phyloP scores from a whole-genome alignment of 2,113 vertebrate genomes.

The Xiphophorus couchianus region DNA sequence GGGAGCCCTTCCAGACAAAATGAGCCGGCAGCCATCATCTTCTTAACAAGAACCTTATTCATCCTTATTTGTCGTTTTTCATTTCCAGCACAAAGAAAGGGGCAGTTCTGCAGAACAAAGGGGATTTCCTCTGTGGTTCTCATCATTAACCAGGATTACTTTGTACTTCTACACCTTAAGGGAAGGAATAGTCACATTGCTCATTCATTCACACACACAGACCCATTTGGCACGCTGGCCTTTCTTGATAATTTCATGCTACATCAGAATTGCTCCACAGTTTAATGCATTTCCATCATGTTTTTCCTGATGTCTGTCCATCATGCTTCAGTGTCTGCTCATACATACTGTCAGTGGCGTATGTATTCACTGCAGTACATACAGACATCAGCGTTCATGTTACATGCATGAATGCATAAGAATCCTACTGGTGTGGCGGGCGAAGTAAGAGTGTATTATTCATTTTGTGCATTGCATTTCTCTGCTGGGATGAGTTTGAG shows the following conservation, averaged over 20 bases:
- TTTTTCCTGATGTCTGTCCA: slow-evolving; percentile 66
- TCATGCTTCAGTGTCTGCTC: slow-evolving; percentile 72
- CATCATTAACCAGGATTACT: slow-evolving; percentile 23
- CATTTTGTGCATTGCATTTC: slow-evolving; percentile 53
- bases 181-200: slow-evolving; percentile 33
- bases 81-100: slow-evolving; percentile 2
- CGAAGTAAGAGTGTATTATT: slow-evolving; percentile 19
- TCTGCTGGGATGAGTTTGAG: slow-evolving; percentile 61
- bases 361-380: slow-evolving; percentile 71
- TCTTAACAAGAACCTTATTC: slow-evolving; percentile 35
- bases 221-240: slow-evolving; percentile 33
- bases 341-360: slow-evolving; percentile 69
- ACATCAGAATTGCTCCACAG: slow-evolving; percentile 58
- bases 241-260: slow-evolving; percentile 65
- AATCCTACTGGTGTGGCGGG: slow-evolving; percentile 23
- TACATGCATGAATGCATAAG: slow-evolving; percentile 72
- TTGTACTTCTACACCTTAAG: slow-evolving; percentile 39
- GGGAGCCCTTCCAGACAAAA: slow-evolving; percentile 66
- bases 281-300: slow-evolving; percentile 60
- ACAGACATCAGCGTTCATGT: slow-evolving; percentile 68
- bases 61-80: slow-evolving; percentile 33
- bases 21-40: slow-evolving; percentile 56
- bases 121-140: slow-evolving; percentile 19
- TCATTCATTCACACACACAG: slow-evolving; percentile 26
- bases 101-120: background rate